A percentile compares a stretch with the other conserved stretches of the same genome.
Evolutionary conservation across 1,140 invertebrate genomes (phyloP).

Genomic region (Tetranychus cinnabarinus): DNA sequence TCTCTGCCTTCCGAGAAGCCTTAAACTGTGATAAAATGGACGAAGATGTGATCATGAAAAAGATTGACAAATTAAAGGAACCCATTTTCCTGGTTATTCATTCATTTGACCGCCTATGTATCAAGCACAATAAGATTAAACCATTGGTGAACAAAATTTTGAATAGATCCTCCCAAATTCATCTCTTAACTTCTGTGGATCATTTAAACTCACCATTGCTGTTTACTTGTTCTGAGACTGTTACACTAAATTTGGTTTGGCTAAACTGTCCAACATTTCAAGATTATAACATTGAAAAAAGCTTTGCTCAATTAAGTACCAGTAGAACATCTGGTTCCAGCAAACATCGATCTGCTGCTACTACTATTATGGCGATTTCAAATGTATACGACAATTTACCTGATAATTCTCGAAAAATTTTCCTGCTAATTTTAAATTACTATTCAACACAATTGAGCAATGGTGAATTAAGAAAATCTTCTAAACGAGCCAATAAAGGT

Average conservation of each 20-base stretch:
- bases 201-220: not conserved
- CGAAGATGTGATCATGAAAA: no score
- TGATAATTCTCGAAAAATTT: conserved; percentile 61
- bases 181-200: not conserved
- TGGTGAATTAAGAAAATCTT: not conserved
- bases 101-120: not conserved
- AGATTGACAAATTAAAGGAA: no score
- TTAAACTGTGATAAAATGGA: no score
- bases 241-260: not conserved
- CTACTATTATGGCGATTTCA: conserved; percentile 34
- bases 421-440: conserved; percentile 49
- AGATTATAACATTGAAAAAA: not conserved
- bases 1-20: no score
- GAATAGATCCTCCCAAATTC: not conserved
- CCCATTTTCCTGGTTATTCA: not conserved
- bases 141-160: not conserved
- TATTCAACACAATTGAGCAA: conserved; percentile 29
- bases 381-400: conserved; percentile 73
- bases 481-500: not conserved
- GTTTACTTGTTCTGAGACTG: not conserved
- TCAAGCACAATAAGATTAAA: not conserved
- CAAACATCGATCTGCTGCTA: not conserved
- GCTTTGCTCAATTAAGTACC: not conserved
- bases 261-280: not conserved
- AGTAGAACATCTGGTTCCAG: not conserved